Conservation (phyloP, 2,797 vertebrate species). For the Pristis pectinata region DNA sequence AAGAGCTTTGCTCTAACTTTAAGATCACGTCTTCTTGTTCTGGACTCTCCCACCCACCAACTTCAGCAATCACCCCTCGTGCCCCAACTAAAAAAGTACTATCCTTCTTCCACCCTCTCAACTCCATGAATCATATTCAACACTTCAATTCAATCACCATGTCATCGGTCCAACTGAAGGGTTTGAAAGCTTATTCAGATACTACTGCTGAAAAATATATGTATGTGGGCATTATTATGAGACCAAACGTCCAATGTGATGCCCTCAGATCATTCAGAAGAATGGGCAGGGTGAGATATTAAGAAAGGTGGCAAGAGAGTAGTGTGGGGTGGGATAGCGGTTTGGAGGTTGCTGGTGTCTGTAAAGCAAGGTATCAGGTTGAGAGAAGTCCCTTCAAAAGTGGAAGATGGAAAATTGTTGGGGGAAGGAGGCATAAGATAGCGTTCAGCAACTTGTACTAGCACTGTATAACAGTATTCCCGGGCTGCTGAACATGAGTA, state of each 20-base stretch:
- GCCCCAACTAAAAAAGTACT: not conserved
- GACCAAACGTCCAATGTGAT: not conserved
- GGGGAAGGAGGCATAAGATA: not conserved
- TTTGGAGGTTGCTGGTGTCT: too few species aligned
- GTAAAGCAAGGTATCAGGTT: not conserved
- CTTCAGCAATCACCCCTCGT: too few species aligned
- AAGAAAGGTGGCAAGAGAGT: too few species aligned
- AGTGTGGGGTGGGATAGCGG: not conserved
- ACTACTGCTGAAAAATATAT: not conserved
- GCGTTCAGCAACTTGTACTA: not conserved
- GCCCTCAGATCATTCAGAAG: not conserved
- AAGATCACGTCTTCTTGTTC: not conserved
- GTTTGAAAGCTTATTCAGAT: not conserved
- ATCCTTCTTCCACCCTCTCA: too few species aligned
- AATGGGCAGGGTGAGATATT: not conserved
- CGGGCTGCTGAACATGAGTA: not conserved
- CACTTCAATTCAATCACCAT: not conserved
- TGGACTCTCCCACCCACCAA: not conserved
- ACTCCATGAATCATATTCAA: not conserved
- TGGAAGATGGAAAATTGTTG: not conserved
- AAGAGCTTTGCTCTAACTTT: not conserved
- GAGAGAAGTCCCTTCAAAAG: not conserved
- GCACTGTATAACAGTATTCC: not conserved
- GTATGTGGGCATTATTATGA: not conserved
- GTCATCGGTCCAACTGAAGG: not conserved